Evolutionary conservation across 2,113 vertebrate genomes (phyloP).

Genomic region (Myrmecobius fasciatus): DNA sequence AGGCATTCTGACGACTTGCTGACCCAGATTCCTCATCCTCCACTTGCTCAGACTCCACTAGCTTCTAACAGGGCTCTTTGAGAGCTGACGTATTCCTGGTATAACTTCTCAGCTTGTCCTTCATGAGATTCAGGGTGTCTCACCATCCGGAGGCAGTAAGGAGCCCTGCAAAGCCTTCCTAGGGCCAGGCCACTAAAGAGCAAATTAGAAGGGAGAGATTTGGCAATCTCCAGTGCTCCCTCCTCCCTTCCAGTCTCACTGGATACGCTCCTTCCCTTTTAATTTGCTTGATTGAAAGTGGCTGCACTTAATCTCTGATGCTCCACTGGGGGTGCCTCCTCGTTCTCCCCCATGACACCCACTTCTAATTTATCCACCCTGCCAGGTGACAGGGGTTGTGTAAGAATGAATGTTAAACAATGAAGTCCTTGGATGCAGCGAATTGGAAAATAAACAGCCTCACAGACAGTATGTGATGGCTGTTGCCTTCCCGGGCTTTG

Average conservation of each 20-base stretch:
- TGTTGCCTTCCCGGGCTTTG: not conserved
- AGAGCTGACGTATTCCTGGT: not conserved
- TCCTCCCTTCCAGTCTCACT: not conserved
- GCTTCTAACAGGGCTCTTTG: not conserved
- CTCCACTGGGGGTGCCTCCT: not conserved
- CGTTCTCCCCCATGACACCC: not conserved
- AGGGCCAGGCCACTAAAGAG: not conserved
- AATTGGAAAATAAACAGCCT: conserved; percentile 53
- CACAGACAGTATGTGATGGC: conserved; percentile 6
- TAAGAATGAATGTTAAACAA: not conserved
- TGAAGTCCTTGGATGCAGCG: not conserved
- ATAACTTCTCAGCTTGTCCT: not conserved
- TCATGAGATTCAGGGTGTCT: not conserved
- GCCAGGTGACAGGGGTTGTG: not conserved
- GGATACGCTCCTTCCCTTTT: not conserved
- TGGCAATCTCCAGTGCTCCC: not conserved
- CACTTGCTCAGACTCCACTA: not conserved
- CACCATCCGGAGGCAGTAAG: not conserved
- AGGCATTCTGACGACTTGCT: not conserved
- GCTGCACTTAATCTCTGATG: accelerated
- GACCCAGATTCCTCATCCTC: not conserved
- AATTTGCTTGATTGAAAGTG: conserved; percentile 43
- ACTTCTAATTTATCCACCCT: not conserved
- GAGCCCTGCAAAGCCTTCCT: not conserved
- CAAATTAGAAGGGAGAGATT: not conserved